phyloP scores from a whole-genome alignment of 37 sponge, comb jelly and placozoan genomes.

The Agelas oroides region DNA sequence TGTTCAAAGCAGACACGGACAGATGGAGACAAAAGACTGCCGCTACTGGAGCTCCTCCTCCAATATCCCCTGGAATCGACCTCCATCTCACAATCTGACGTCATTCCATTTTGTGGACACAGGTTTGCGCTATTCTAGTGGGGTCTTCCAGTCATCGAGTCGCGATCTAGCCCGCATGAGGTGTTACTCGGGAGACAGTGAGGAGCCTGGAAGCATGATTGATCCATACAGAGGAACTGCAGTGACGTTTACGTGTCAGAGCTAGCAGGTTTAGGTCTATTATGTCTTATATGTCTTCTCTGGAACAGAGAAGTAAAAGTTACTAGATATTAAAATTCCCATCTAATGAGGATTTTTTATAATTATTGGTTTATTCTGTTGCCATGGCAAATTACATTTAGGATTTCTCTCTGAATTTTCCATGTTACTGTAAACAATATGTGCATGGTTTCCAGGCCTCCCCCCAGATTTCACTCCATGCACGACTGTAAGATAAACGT shows the following conservation, averaged over 20 bases:
- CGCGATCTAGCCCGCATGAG: conserved; percentile 10
- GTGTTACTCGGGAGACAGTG: conserved; percentile 1
- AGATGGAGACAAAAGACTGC: not conserved
- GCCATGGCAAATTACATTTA: too few species aligned
- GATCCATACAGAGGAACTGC: conserved; percentile 18
- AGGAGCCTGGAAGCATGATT: not conserved
- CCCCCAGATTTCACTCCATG: too few species aligned
- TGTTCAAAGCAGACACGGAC: conserved; percentile 2
- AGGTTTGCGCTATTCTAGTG: not conserved
- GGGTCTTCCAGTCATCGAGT: not conserved
- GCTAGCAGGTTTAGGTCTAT: not conserved
- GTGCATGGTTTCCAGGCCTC: too few species aligned
- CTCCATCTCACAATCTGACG: conserved; percentile 20
- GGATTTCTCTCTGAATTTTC: too few species aligned
- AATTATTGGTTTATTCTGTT: not conserved
- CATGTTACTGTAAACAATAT: too few species aligned
- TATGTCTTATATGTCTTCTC: too few species aligned
- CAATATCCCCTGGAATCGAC: not conserved
- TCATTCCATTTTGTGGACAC: not conserved
- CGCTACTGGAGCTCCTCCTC: conserved; percentile 35
- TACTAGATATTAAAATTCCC: too few species aligned
- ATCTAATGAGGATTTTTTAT: too few species aligned
- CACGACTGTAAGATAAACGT: too few species aligned
- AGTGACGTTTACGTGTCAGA: conserved; percentile 43
- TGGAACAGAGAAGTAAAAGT: too few species aligned